phyloP scores from a whole-genome alignment of 2,113 vertebrate species.

The Eudyptes chrysolophus region DNA sequence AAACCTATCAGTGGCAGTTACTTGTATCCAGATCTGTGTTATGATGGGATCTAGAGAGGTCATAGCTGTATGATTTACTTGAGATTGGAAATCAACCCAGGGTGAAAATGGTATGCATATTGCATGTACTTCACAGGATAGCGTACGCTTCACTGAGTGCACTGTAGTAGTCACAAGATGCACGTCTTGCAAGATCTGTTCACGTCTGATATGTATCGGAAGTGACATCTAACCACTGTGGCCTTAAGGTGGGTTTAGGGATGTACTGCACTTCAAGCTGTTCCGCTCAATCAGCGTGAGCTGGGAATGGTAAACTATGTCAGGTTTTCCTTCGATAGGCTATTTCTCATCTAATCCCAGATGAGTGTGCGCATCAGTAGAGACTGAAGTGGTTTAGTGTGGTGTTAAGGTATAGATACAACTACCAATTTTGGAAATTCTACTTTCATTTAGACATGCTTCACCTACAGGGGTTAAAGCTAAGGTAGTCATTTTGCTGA shows the following conservation, averaged over 20 bases:
- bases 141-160: fast-evolving
- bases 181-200: neutral
- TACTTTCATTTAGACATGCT: neutral
- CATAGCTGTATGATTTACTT: neutral
- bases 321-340: neutral
- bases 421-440: neutral
- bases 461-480: neutral
- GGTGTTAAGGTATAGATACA: neutral
- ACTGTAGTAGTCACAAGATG: neutral
- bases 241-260: neutral
- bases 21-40: neutral
- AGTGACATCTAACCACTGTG: neutral
- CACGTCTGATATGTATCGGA: neutral
- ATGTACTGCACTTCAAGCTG: neutral
- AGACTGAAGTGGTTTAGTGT: neutral
- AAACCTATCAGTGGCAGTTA: neutral
- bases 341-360: neutral
- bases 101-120: neutral
- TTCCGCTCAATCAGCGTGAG: fast-evolving
- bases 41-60: neutral
- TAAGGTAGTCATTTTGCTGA: neutral
- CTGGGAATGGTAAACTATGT: fast-evolving
- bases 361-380: fast-evolving
- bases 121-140: neutral
- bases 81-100: neutral